A percentile compares a stretch with the other conserved stretches of the same genome.
These are phyloP conservation scores for Halictus rubicundus DNA, from an alignment of 1,140 invertebrate species.

Conservation along the genomic window DNA sequence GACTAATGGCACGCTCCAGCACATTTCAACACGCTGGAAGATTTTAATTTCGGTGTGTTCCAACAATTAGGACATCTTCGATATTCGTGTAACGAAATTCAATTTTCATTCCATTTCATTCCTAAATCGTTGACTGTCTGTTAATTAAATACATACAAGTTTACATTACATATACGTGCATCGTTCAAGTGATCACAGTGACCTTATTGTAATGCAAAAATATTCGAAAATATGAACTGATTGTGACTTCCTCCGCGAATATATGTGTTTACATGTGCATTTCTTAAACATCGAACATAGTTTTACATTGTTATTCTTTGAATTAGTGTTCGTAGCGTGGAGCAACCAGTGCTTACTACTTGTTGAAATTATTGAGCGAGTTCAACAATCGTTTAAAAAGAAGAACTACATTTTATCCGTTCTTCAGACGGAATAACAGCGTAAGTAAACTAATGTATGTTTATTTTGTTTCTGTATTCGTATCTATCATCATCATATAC, in stretches of 20 bases:
- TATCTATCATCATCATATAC: not conserved
- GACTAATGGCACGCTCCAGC: constrained; percentile 33
- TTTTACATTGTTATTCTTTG: not conserved
- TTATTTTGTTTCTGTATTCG: not conserved
- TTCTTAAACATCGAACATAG: not conserved
- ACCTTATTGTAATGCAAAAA: not conserved
- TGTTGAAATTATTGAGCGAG: not conserved
- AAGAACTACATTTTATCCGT: not conserved
- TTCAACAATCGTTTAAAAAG: not conserved
- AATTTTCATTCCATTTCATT: not conserved
- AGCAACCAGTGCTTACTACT: not conserved
- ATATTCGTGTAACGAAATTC: not conserved
- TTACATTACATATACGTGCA: not conserved
- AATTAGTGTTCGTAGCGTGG: not conserved
- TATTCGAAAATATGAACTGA: constrained; percentile 4
- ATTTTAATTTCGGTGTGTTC: not conserved
- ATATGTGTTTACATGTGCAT: not conserved
- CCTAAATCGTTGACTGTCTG: not conserved
- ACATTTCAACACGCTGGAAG: constrained; percentile 22
- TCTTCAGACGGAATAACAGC: not conserved
- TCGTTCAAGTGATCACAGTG: not conserved
- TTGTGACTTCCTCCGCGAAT: not conserved
- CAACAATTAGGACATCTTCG: not conserved
- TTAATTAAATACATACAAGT: not conserved
- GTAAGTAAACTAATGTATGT: constrained; percentile 1